Conservation (phyloP, 1,140 invertebrate species). For the Lepidurus couesii region DNA sequence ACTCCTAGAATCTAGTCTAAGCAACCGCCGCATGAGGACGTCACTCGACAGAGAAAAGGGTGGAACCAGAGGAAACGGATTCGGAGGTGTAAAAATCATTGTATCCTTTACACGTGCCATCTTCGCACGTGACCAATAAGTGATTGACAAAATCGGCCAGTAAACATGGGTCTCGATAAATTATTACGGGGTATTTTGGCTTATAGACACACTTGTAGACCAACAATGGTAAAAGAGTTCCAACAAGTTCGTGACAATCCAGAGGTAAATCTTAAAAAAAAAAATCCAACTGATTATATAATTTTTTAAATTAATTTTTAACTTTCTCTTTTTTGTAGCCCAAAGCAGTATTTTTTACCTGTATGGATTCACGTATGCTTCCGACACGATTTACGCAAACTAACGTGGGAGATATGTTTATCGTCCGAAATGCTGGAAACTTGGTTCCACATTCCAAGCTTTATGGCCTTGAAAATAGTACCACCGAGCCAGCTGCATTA, state of each 20-base stretch:
- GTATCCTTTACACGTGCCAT: not conserved
- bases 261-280: constrained; percentile 56
- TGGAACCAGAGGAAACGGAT: not conserved
- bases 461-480: constrained; percentile 76
- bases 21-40: not conserved
- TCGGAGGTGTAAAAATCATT: not conserved
- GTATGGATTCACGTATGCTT: constrained; percentile 95
- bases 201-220: constrained; percentile 70
- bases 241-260: constrained; percentile 77
- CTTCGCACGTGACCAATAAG: not conserved
- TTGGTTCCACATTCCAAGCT: constrained; percentile 83
- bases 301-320: constrained; percentile 24
- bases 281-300: constrained; percentile 23
- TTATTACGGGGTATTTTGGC: constrained; percentile 81
- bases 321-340: constrained; percentile 57
- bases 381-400: constrained; percentile 91
- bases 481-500: constrained; percentile 88
- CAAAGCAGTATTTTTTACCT: constrained; percentile 92
- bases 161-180: constrained; percentile 59
- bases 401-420: constrained; percentile 94
- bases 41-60: not conserved
- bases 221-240: constrained; percentile 85
- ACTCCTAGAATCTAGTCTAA: not conserved
- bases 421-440: constrained; percentile 92
- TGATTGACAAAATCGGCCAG: not conserved